Evolutionary conservation across 2,113 vertebrate species (phyloP).

Genomic region (Grammomys dolichurus): DNA sequence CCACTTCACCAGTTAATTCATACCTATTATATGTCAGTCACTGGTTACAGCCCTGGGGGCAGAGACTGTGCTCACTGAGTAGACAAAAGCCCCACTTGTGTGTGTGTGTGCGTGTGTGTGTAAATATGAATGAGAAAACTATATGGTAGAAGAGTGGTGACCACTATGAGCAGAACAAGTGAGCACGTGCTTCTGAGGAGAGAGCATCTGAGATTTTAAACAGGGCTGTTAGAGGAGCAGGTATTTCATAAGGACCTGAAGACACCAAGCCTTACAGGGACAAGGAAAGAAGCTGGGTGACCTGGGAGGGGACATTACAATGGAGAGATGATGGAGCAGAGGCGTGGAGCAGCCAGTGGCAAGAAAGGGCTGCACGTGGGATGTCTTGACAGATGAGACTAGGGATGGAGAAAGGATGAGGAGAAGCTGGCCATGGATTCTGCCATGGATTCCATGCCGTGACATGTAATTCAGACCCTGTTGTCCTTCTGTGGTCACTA

Average conservation of each 20-base stretch:
- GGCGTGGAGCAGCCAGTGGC: neutral
- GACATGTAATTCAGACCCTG: neutral
- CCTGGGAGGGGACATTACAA: neutral
- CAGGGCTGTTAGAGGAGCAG: neutral
- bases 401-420: rapidly evolving
- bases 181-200: neutral
- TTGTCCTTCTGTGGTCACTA: neutral
- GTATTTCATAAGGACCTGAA: neutral
- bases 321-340: neutral
- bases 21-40: slow-evolving; percentile 50
- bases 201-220: neutral
- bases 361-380: neutral
- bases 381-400: neutral
- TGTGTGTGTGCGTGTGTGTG: neutral
- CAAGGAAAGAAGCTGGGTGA: neutral
- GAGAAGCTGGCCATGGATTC: neutral
- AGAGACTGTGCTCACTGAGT: neutral
- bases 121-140: neutral
- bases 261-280: too few relatives aligned
- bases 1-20: slow-evolving; percentile 11
- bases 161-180: neutral
- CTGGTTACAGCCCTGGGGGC: neutral
- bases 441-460: neutral
- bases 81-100: neutral
- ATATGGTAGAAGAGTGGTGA: neutral